A percentile compares a stretch with the other conserved stretches of the same genome.
Conservation (phyloP, 2,888 invertebrate genomes). For the Litoditis marina region DNA sequence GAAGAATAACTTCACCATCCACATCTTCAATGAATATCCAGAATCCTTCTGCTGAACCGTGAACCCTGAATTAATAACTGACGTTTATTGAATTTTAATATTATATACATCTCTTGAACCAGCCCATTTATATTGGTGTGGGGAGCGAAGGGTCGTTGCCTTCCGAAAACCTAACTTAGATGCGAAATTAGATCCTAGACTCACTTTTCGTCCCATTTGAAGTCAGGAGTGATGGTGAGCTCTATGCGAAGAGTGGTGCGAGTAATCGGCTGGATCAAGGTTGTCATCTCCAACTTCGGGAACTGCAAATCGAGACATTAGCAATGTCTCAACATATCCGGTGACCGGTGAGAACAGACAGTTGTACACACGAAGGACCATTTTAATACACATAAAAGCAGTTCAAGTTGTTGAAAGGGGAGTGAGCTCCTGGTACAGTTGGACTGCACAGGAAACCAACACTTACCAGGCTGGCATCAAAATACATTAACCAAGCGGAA, state of each 20-base stretch:
- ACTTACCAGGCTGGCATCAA: too few relatives aligned
- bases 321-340: neutral
- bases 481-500: neutral
- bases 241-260: conserved; percentile 83
- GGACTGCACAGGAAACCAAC: too few relatives aligned
- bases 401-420: too few relatives aligned
- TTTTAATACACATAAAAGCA: too few relatives aligned
- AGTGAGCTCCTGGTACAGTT: too few relatives aligned
- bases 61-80: conserved; percentile 63
- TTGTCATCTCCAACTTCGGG: conserved; percentile 89
- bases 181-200: conserved; percentile 65
- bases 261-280: conserved; percentile 96
- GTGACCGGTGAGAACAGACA: too few relatives aligned
- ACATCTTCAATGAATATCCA: conserved; percentile 71
- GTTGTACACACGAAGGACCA: neutral
- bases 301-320: conserved; percentile 66
- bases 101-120: neutral
- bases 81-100: neutral
- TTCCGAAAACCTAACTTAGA: too few relatives aligned
- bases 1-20: conserved; percentile 74
- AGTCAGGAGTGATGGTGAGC: conserved; percentile 93
- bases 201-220: conserved; percentile 90
- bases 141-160: neutral
- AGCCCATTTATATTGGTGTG: neutral
- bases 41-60: conserved; percentile 69